Evolutionary conservation across 2,888 invertebrate species (phyloP), one percentile per base, ranked within the genome.

Genomic region (Drosophila acutilabella): DNA sequence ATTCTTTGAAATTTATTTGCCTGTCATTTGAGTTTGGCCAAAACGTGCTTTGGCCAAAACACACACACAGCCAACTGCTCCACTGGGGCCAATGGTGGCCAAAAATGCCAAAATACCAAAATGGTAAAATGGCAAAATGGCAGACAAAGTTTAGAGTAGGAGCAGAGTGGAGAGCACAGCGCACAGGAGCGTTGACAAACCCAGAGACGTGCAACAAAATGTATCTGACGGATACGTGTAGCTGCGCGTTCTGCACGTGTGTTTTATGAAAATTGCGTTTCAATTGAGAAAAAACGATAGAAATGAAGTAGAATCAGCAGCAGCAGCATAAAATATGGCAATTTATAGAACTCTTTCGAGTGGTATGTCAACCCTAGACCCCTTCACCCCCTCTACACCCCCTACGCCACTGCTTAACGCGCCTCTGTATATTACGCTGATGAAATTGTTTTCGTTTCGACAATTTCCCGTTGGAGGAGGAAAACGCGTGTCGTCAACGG

Each of bases 1-100:
- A 83, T 90, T 85, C 88, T 86, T 81, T 76, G 80, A 86, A 89
- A 90, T 90, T 90, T 90, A 90, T 90, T 90, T 90, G 90, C 79
- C 87, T 90, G 89, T 89, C 89, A 88, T 90, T 91, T 88, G 90
- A 86, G 84, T 89, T 89, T 82, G 80, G 81, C 80, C 80, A 71
- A 62, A 74, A 87, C 87, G 87, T 87, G 87, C 87, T 81, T 83
- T 83, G 86, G 86, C 86, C 86, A 44, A 61, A 44, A 61, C 30
- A 7, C 30, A 30, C 30, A 30, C 8, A 26, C 8, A 8, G 71
- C 81, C 77, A 88, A 89, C 73, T 76, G 79, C 87, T 77, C 84
- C 89, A 18, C 60, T 86, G 88, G 85, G 85, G 89, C 57, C 62
- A 69, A 67, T 67, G 78, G 64, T 73, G 36, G 65, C 56, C 56